Base-by-base conservation (phyloP, 2,797 vertebrate genomes). In the Paedocypris micromegethes region DNA sequence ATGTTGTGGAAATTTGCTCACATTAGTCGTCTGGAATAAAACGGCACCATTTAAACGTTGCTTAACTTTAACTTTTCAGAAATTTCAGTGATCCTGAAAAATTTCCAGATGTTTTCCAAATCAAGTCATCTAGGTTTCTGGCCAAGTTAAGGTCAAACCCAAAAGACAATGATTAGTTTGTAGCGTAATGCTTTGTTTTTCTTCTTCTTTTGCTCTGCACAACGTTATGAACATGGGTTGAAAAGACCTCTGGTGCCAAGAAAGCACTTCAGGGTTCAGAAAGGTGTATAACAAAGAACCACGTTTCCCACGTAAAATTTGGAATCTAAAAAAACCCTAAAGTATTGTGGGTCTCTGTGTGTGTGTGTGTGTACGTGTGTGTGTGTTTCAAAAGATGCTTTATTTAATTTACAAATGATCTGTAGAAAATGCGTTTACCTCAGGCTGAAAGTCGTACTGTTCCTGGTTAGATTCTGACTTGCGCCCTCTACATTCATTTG, bases 371-470 rank as follows among this genome's bases (percentile, higher is more conserved):
- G 23, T 23, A 1, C 1, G 23, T 23, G 23, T 23, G 23, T 23
- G 23, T 23, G 23, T 23, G 23, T 23, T 23, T 23, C 23, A 23
- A 23, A 23, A 23, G 23, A 23, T 23, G 23, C 23, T 23, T 23
- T 23, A 23, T 23, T 23, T 23, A 23, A 23, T 23, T 23, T 23
- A 23, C 23, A 50, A 44, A 52, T 40, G 6, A 37, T 66, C 60
- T 59, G 38, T 5, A 23, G 59, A 43, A 48, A 38, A 58, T n/a
- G 9, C 40, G 44, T 51, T 2, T 73, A 75, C 76, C 76, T 73
- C 65, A 56, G 43, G 55, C 9, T 44, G 58, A 47, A 53, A 62
- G 45, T 56, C 60, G 37, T 9, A 40, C 53, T 52, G 52, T 51
- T 59, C 51, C 8, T 44, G 59, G 50, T 62, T 57, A 64, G 23